Base-by-base conservation (phyloP, 2,888 invertebrate genomes). In the Lysandra bellargus region DNA sequence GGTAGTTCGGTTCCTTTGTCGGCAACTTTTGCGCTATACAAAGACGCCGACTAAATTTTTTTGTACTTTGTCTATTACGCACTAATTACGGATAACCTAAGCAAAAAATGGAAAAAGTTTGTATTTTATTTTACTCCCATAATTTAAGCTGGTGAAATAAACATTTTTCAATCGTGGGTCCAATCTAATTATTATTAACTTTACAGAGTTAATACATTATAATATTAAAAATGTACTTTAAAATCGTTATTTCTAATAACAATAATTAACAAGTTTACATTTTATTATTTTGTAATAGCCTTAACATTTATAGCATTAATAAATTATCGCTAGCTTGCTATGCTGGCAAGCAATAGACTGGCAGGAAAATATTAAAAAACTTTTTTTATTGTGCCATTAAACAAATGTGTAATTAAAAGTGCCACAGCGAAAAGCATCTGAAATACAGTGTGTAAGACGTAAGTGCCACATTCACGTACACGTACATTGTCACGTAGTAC, bases 11-110 rank as follows among this genome's bases (percentile, higher is more conserved):
- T 82, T 81, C 87, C 88, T 92, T 92, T 92, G 94, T 91, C 92
- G 92, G 91, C 83, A 80, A 81, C 85, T 86, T 91, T 91, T 92
- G 89, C 89, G 84, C 85, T 85, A 85, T 80, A 89, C 88, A 93
- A 92, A 93, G 88, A 87, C 78, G 84, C 91, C 91, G 92, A 86
- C 86, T 85, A 6, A 12, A 1, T 57, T 76, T 76, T 76, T 76
- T 76, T 57, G 2, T 30, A 53, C 23, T 33, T 53, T 75, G 30
- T 49, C 75, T 53, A 75, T 75, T 75, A 75, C 53, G 49, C 14
- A 75, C 76, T 76, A 76, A 76, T 76, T 76, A 76, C 23, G 23
- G 23, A 23, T 23, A 23, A 23, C 33, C 33, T 53, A 14, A 30
- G 53, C 4, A 53, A 17, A 17, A 33, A 6, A 6, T 30, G 1